These are phyloP conservation scores for Aptenodytes patagonicus DNA, from an alignment of 2,113 vertebrate genomes.

Conservation along the genomic window DNA sequence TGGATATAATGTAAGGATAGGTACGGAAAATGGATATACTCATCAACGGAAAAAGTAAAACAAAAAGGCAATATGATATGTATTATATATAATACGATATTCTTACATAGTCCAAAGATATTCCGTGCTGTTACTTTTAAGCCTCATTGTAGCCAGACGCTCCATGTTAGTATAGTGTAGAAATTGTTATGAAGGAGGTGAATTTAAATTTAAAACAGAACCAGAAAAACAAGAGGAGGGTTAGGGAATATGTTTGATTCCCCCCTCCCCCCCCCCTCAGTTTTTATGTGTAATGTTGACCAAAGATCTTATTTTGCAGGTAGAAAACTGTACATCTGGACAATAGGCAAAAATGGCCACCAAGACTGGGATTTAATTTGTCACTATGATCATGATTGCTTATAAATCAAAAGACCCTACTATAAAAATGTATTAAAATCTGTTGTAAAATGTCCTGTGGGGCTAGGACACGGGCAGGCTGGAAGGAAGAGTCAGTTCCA, in stretches of 20 bases:
- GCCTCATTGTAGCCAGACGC: neutral
- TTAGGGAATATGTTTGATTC: neutral
- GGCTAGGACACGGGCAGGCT: neutral
- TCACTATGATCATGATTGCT: neutral
- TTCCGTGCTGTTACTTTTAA: neutral
- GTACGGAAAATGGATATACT: neutral
- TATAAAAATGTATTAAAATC: neutral
- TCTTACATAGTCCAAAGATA: neutral
- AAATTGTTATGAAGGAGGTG: neutral
- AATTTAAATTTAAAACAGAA: neutral
- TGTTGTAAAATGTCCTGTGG: neutral
- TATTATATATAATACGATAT: neutral
- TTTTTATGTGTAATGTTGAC: neutral
- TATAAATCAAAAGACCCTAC: neutral
- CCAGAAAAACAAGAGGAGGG: neutral
- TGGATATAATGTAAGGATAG: neutral
- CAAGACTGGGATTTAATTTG: neutral
- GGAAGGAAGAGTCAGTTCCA: neutral
- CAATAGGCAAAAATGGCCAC: neutral
- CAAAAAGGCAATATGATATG: neutral
- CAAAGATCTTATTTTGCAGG: neutral
- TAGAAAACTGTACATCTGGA: neutral
- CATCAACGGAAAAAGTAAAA: neutral
- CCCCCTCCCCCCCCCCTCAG: too few relatives aligned
- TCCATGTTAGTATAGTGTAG: neutral